Base-by-base conservation (phyloP, 2,797 vertebrate genomes). In the Enteromius trimaculatus region DNA sequence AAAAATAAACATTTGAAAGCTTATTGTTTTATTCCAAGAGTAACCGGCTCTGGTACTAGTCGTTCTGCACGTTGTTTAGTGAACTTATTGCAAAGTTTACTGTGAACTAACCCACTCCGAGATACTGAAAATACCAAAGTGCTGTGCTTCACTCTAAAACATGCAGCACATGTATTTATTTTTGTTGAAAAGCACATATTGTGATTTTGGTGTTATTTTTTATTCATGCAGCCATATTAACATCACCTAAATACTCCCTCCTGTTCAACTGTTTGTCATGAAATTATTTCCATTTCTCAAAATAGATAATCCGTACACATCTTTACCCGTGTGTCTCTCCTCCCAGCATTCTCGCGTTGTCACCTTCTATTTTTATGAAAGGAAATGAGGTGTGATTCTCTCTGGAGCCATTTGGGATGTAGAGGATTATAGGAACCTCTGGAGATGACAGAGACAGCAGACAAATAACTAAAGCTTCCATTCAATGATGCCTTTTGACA, bases 301-400 rank as follows among this genome's bases (percentile, higher is more conserved):
- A 75, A 77, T 42, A 42, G n/a, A 77, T 44, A 19, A 77, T 62
- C 55, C 11, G 17, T 75, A 21, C 11, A 76, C 19, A 34, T 55
- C 6, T 62, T 62, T 62, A 29, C 26, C 14, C 17, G 1, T 64
- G 60, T 31, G 60, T 31, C 14, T 64, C 60, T 64, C 14, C 60
- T 64, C 60, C 60, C 26, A 64, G 60, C 14, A 6, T 29, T 64
- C 26, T 17, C 6, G 6, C 13, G 29, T 29, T 62, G 60, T 62
- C 60, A 62, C 26, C 60, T 62, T 62, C 26, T 64, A 31, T 64
- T 64, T 64, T 64, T 31, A 31, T 17, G 16, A 64, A 64, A 64
- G 14, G 60, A 31, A 64, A 64, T 64, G 23, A 72, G 29, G 70
- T 51, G 44, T 31, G 44, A 77, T 64, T 47, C 23, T 77, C 23